Base-by-base conservation (phyloP, 2,797 vertebrate species). In the Cottoperca gobio region DNA sequence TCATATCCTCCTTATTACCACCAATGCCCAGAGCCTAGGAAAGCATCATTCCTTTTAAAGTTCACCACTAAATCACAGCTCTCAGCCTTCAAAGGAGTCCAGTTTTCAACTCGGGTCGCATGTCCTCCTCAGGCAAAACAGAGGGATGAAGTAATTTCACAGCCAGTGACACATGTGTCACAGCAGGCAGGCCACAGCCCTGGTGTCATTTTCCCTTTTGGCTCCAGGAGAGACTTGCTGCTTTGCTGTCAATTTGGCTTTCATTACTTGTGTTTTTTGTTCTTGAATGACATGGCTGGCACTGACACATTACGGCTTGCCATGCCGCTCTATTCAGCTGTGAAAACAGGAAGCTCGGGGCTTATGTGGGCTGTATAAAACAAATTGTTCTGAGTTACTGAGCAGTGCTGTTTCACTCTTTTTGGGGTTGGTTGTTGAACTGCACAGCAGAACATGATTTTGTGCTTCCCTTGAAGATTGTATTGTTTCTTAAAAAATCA, bases 1-100 rank as follows among this genome's bases (percentile, higher is more conserved):
- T 79, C 73, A 84, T 85, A 79, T 78, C 73, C 54, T 71, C 37
- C 78, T 86, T 83, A 85, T 85, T 85, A 90, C 72, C 49, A 42
- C 43, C 52, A 59, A 60, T 37, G 49, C 50, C 58, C 48, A 43
- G 54, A 24, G 31, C 52, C 63, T 5, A 40, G 53, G 70, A 81
- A 65, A 69, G 66, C 39, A 17, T 77, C 74, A 42, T 65, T 55
- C 45, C 26, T 77, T 85, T 79, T 80, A 86, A 86, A 86, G 82
- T 83, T 89, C 80, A 84, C 19, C 76, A 58, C 39, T 82, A 82
- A 82, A 88, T 86, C 80, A 83, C 70, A 79, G 60, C 43, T 74
- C 75, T 79, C 70, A 60, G 68, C 72, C 79, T 81, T 86, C 78
- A 88, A 79, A 88, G 74, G 67, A 69, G 66, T 69, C 55, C 66